A percentile compares a stretch with the other conserved stretches of the same genome.
phyloP scores from a whole-genome alignment of 2,888 invertebrate species.

The Drosophila engyochracea region DNA sequence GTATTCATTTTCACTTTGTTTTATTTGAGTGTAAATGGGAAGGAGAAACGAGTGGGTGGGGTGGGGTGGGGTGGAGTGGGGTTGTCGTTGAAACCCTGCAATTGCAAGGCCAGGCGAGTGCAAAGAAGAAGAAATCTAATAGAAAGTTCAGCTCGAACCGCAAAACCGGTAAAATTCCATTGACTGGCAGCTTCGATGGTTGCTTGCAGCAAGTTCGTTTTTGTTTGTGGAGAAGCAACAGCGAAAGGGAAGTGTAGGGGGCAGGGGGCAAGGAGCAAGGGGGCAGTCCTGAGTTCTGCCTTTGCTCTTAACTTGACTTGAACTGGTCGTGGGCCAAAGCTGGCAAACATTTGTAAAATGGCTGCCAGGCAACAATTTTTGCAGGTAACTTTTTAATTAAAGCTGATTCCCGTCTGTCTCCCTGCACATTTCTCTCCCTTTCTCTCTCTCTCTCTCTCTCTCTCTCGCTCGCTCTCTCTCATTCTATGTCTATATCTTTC shows the following conservation, averaged over 20 bases:
- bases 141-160: constrained; percentile 52
- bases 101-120: constrained; percentile 47
- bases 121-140: constrained; percentile 46
- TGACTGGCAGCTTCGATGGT: constrained; percentile 61
- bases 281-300: background rate
- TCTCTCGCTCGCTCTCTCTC: background rate
- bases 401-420: constrained; percentile 44
- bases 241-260: too few species aligned
- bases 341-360: constrained; percentile 52
- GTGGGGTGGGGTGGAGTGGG: background rate
- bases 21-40: background rate
- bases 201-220: constrained; percentile 6
- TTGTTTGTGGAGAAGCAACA: background rate
- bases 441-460: background rate
- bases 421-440: background rate
- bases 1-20: background rate
- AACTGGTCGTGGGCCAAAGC: constrained; percentile 1
- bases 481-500: background rate
- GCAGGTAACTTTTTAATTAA: constrained; percentile 77
- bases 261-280: background rate
- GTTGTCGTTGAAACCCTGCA: constrained; percentile 35
- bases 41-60: background rate
- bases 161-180: constrained; percentile 59
- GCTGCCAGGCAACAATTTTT: constrained; percentile 68
- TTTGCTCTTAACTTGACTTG: background rate